Conservation (phyloP, 2,888 invertebrate species). For the Ormyrus rosae region DNA sequence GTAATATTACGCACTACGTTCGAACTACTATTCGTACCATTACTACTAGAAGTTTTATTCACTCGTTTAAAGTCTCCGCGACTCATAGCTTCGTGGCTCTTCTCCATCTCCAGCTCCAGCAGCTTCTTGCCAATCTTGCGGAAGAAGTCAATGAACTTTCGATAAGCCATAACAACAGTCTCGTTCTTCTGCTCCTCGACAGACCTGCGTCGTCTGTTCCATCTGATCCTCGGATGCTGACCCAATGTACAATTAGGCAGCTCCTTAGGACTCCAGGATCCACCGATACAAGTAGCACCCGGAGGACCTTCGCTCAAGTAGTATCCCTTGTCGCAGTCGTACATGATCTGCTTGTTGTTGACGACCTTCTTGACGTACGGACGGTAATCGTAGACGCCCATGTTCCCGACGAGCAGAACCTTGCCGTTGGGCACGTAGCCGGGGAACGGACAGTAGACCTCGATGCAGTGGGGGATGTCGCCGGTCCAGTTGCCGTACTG, state of each 20-base stretch:
- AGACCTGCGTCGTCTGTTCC: slow-evolving; percentile 84
- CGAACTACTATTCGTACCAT: slow-evolving; percentile 23
- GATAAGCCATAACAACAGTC: slow-evolving; percentile 63
- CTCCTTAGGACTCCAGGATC: slow-evolving; percentile 93
- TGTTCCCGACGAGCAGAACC: slow-evolving; percentile 93
- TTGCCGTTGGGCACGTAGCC: slow-evolving; percentile 93
- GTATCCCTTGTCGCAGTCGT: slow-evolving; percentile 95
- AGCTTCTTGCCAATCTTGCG: slow-evolving; percentile 71
- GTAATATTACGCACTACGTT: slow-evolving; percentile 53
- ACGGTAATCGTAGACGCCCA: slow-evolving; percentile 96
- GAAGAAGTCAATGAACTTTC: slow-evolving; percentile 73
- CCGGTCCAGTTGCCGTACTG: slow-evolving; percentile 97
- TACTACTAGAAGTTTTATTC: slow-evolving; percentile 28
- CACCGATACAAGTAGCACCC: slow-evolving; percentile 96
- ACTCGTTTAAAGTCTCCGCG: slow-evolving; percentile 43
- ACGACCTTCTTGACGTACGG: slow-evolving; percentile 93
- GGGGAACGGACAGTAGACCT: slow-evolving; percentile 94
- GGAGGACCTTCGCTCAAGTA: slow-evolving; percentile 91
- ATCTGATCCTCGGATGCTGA: slow-evolving; percentile 90
- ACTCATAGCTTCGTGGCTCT: slow-evolving; percentile 64
- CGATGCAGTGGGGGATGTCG: slow-evolving; percentile 88
- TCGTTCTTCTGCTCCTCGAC: slow-evolving; percentile 68
- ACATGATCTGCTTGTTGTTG: slow-evolving; percentile 96
- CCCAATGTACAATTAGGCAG: slow-evolving; percentile 91
- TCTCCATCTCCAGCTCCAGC: slow-evolving; percentile 70